A percentile compares a stretch with the other conserved stretches of the same genome.
These are phyloP conservation scores for Tetrax tetrax DNA, from an alignment of 2,113 vertebrate species.

Conservation along the genomic window DNA sequence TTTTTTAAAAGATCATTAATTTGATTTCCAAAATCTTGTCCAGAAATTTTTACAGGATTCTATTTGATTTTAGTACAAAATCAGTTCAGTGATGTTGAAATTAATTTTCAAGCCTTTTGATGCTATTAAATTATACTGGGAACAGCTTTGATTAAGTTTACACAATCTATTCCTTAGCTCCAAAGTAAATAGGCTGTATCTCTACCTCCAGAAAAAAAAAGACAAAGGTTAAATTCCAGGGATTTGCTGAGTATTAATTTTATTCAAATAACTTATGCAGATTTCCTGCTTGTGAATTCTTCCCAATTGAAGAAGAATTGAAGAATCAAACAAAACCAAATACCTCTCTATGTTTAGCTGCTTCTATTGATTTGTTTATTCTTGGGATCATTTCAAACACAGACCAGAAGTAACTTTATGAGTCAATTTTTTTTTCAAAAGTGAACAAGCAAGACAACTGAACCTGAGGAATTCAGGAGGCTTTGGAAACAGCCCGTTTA, in stretches of 20 bases:
- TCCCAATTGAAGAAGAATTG: neutral
- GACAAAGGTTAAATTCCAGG: constrained; percentile 3
- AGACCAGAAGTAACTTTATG: neutral
- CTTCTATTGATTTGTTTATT: neutral
- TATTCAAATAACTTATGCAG: neutral
- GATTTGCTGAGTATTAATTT: constrained; percentile 8
- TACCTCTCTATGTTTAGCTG: neutral
- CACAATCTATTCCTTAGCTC: neutral
- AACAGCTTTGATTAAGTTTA: neutral
- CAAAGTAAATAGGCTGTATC: neutral
- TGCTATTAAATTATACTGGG: neutral
- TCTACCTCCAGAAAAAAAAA: neutral
- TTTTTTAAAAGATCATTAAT: neutral
- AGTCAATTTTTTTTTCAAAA: neutral
- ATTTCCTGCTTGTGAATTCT: neutral
- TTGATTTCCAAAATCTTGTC: neutral
- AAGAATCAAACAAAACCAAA: neutral
- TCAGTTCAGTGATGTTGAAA: neutral
- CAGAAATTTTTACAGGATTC: neutral
- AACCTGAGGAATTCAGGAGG: neutral
- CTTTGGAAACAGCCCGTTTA: neutral
- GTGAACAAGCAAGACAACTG: neutral
- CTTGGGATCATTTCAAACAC: neutral
- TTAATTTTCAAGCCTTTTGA: neutral
- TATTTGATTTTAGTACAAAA: neutral